Base-by-base conservation (phyloP, 2,113 vertebrate genomes). In the Amia ocellicauda region DNA sequence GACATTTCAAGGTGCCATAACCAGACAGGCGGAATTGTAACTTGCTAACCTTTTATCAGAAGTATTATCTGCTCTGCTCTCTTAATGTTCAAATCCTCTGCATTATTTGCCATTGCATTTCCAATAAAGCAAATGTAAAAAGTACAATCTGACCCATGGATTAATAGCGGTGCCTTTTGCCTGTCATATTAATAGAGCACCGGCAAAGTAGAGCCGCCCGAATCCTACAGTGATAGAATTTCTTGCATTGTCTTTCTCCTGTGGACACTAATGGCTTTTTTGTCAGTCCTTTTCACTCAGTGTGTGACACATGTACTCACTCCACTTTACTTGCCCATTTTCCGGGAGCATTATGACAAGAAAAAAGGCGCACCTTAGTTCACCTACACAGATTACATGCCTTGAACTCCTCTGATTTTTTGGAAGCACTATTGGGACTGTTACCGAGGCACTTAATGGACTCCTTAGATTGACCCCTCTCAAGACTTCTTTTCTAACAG, bases 261-360 rank as follows among this genome's bases (percentile, higher is more conserved):
- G 85, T 84, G 88, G 89, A 89, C 85, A 64, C 84, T 95, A 96
- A 96, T 93, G 91, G 93, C 79, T 93, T 95, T 92, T 88, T 88
- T 91, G 91, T 91, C 88, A 87, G 89, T 83, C 78, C 80, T 88
- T 88, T 86, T 92, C 91, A 90, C 86, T 92, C 90, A 88, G 63
- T 72, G 71, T 75, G 83, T 93, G 92, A 93, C 93, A 92, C 83
- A 84, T 81, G 82, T 68, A 89, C 84, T 82, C 73, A 69, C 85
- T 89, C 82, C 80, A 82, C 84, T 89, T 91, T 82, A 90, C 85
- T 83, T 89, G 87, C 85, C 91, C 89, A 86, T 93, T 94, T 91
- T 84, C 85, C 86, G 78, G 76, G 85, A 88, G 84, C 86, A 89
- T 87, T 89, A 86, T 78, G 84, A 91, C 85, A 88, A 88, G 84